Conservation (phyloP, 1,140 invertebrate species). For the Reticulitermes speratus region DNA sequence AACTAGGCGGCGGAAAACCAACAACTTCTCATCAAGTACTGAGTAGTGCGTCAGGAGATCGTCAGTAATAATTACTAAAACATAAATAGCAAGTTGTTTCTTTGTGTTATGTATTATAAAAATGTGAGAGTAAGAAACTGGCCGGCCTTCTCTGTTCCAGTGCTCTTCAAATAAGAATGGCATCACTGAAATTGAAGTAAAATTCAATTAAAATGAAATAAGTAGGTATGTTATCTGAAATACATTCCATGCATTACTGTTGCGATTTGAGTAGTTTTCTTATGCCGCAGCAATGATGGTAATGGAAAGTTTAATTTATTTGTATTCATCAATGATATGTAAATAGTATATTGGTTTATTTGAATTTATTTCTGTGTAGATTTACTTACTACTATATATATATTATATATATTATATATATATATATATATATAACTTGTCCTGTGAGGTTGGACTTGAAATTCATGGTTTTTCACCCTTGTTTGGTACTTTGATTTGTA, state of each 20-base stretch:
- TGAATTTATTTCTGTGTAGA: not conserved
- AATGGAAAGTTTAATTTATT: slow-evolving; percentile 28
- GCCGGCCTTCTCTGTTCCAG: slow-evolving; percentile 28
- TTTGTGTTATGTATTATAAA: slow-evolving; percentile 28
- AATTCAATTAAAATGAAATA: not conserved
- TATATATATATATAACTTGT: not conserved
- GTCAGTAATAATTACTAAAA: slow-evolving; percentile 30
- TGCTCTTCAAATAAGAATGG: slow-evolving; percentile 12
- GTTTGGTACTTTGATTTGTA: not conserved
- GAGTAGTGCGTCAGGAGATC: slow-evolving; percentile 8
- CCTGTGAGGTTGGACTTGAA: not conserved
- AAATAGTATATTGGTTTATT: not conserved
- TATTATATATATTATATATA: not conserved
- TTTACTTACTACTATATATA: slow-evolving; percentile 3
- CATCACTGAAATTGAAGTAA: not conserved
- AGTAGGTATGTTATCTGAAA: not conserved
- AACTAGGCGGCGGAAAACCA: not conserved
- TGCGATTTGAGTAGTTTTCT: slow-evolving; percentile 2
- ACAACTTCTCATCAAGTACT: not conserved
- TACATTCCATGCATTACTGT: slow-evolving; percentile 26
- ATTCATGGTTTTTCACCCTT: not conserved
- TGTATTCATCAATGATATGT: slow-evolving; percentile 6
- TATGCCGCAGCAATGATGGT: slow-evolving; percentile 19
- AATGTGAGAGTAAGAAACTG: slow-evolving; percentile 21
- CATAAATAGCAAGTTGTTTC: slow-evolving; percentile 27